A percentile compares a stretch with the other conserved stretches of the same genome.
Evolutionary conservation across 2,888 invertebrate species (phyloP).

Genomic region (Eudiplozoon nipponicum): DNA sequence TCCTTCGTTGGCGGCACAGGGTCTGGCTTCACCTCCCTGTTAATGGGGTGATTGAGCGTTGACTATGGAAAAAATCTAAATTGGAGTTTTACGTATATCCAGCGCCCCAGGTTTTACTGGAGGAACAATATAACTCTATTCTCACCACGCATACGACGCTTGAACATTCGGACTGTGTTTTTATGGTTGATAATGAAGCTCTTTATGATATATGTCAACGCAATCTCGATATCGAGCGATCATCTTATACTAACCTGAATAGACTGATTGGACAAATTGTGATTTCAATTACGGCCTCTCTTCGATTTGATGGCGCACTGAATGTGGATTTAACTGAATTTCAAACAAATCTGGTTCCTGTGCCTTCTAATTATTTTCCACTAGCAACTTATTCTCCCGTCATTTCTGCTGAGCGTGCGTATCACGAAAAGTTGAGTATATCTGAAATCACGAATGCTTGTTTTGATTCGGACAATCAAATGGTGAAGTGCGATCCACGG

Average conservation of each 20-base stretch:
- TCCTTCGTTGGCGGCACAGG: constrained; percentile 22
- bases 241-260: constrained; percentile 57
- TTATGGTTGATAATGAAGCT: constrained; percentile 23
- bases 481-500: constrained; percentile 19
- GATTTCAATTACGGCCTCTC: constrained; percentile 26
- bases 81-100: constrained; percentile 24
- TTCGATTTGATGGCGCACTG: constrained; percentile 29
- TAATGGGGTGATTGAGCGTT: constrained; percentile 35
- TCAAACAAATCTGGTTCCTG: constrained; percentile 24
- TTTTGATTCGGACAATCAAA: constrained; percentile 22
- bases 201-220: constrained; percentile 30
- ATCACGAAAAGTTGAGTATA: constrained; percentile 21
- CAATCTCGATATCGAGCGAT: constrained; percentile 47
- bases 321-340: constrained; percentile 30
- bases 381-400: constrained; percentile 36
- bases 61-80: constrained; percentile 32
- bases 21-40: constrained; percentile 23
- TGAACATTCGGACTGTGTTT: constrained; percentile 66
- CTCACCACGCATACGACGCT: constrained; percentile 63
- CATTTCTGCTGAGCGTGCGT: constrained; percentile 21
- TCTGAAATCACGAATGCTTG: constrained; percentile 21
- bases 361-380: constrained; percentile 47
- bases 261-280: constrained; percentile 58
- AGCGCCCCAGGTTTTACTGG: constrained; percentile 21
- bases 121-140: constrained; percentile 46